A percentile compares a stretch with the other conserved stretches of the same genome.
These are phyloP conservation scores for Procambarus clarkii DNA, from an alignment of 1,140 invertebrate species.

Conservation along the genomic window DNA sequence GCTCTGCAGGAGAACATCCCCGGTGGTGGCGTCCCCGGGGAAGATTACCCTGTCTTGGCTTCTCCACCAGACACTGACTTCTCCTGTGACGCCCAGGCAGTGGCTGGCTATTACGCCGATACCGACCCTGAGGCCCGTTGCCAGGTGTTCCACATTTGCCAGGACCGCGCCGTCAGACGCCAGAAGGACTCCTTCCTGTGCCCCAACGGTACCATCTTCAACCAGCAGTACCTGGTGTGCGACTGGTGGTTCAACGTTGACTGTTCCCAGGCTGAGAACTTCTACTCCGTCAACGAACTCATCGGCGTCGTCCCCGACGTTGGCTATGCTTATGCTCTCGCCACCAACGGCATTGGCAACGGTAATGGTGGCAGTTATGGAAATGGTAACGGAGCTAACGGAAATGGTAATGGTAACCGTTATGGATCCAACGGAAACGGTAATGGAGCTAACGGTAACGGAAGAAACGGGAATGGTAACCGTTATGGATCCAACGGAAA, in stretches of 20 bases:
- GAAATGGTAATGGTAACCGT: too few relatives aligned
- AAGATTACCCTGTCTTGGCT: slow-evolving; percentile 4
- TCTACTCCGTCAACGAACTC: slow-evolving; percentile 75
- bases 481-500: not conserved
- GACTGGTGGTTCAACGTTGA: slow-evolving; percentile 29
- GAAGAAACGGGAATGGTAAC: too few relatives aligned
- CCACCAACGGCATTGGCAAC: slow-evolving; percentile 11
- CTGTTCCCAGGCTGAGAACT: not conserved
- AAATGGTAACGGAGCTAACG: not conserved
- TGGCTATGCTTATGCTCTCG: not conserved
- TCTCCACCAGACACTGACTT: slow-evolving; percentile 5
- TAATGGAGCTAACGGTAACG: too few relatives aligned
- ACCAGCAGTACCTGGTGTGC: slow-evolving; percentile 9
- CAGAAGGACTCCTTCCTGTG: slow-evolving; percentile 16
- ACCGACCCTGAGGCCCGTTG: not conserved
- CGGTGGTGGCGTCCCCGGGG: slow-evolving; percentile 8
- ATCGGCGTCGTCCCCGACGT: not conserved
- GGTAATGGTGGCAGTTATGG: slow-evolving; percentile 11
- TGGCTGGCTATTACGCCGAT: slow-evolving; percentile 16
- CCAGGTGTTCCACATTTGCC: slow-evolving; percentile 18
- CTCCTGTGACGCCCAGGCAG: not conserved
- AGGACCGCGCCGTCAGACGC: not conserved
- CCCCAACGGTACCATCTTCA: slow-evolving; percentile 25
- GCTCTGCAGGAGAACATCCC: not conserved
- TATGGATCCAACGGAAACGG: not conserved